These are phyloP conservation scores for Aurelia coerulea DNA, from an alignment of 30 jellyfish, hydroid and myxozoan genomes.

Conservation along the genomic window DNA sequence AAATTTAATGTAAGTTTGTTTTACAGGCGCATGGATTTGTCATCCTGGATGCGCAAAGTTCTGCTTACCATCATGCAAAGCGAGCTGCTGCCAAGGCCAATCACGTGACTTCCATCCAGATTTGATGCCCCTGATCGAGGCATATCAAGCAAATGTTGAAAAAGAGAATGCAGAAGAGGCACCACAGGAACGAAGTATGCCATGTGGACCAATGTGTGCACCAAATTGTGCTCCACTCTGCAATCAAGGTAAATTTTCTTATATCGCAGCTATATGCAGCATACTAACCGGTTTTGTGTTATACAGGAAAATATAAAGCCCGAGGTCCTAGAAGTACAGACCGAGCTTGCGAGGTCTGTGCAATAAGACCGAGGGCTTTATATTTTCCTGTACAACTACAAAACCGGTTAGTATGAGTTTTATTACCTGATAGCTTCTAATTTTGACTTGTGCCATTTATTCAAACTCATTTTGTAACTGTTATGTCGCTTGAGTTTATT, in stretches of 20 bases:
- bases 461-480: no score
- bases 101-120: conserved; percentile 97
- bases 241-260: conserved; percentile 25
- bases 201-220: conserved; percentile 92
- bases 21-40: conserved; percentile 92
- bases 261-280: neutral
- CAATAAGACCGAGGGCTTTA: no score
- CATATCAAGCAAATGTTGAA: conserved; percentile 77
- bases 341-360: no score
- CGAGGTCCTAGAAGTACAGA: no score
- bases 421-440: no score
- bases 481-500: no score
- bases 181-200: conserved; percentile 45
- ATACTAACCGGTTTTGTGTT: no score
- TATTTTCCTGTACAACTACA: no score
- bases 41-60: conserved; percentile 94
- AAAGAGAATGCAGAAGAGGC: conserved; percentile 68
- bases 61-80: conserved; percentile 97
- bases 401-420: no score
- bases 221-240: conserved; percentile 79
- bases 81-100: conserved; percentile 90
- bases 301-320: no score
- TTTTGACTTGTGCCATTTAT: no score
- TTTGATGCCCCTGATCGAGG: conserved; percentile 85
- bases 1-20: no score